Base-by-base conservation (phyloP, 2,797 vertebrate genomes). In the Sparidentex hasta region DNA sequence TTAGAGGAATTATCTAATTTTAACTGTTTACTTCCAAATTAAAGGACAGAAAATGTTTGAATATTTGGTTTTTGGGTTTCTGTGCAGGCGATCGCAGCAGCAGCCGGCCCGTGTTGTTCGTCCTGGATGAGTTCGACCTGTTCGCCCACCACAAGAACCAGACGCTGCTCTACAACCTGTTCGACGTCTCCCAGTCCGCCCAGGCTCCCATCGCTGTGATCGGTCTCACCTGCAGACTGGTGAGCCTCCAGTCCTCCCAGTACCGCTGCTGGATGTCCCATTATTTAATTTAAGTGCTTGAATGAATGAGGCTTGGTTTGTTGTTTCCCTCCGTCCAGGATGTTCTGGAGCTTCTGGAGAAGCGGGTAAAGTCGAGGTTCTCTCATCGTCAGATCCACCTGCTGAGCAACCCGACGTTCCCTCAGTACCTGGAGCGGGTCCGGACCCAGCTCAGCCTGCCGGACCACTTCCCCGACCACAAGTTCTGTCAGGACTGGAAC, bases 101-200 rank as follows among this genome's bases (percentile, higher is more conserved):
- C 92, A 99, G 97, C 76, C 97, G 97, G 11, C 97, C 98, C 0
- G 94, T 99, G 82, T 68, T 99, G 68, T 99, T 99, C 78, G 64
- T 98, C n/a, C 92, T 99, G 93, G 98, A 99, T 81, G 98, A 99
- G 87, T 99, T 99, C 58, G 98, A 99, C 92, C 94, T 99, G 67
- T 99, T 99, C 78, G 96, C 97, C 44, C 96, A 98, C 88, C 98
- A 99, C 86, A 99, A 97, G 95, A 99, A 99, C 70, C 98, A 99
- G 90, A 98, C 97, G 0, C 95, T 99, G 54, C 97, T 99, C 43
- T 99, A 99, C 90, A 99, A 99, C 91, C 97, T 99, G 72, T 95
- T 99, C 0, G 98, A 99, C 8, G 94, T 98, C 51, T 97, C 98
- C 57, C 98, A 99, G 93, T 98, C 98, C 0, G 97, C 98, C 7